Evolutionary conservation across 2,888 invertebrate species (phyloP), one percentile per base, ranked within the genome.

Genomic region (Zygaena filipendulae): DNA sequence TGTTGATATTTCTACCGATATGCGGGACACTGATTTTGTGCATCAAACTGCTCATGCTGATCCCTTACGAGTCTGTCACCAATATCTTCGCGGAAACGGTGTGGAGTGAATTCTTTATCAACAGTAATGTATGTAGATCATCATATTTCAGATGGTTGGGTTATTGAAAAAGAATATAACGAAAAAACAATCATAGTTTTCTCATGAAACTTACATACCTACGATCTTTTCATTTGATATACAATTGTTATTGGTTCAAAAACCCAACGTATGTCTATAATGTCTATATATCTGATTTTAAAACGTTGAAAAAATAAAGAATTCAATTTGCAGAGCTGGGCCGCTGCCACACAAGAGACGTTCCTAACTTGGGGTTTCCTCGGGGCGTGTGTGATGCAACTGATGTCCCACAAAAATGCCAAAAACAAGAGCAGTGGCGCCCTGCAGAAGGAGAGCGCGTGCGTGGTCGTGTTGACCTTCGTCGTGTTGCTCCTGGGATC

Each of bases 311-410:
- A n/a, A n/a, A n/a, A n/a, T n/a, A n/a, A n/a, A n/a, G n/a, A 16
- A 16, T 16, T 30, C 21, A 19, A n/a, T 33, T 30, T 39, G 2
- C 69, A 91, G 87, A 88, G 92, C 42, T 95, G 95, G 95, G 82
- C 90, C 13, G 91, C 94, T 1, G 95, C 95, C 0, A 89, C 91
- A 10, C 89, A 93, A 55, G 95, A 95, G 66, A 87, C 88, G 0
- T 95, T 95, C 57, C 81, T 94, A 27, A 92, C 92, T 0, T 93
- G 95, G 95, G 92, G 92, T 2, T 63, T 94, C 5, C 74, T 94
- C 12, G 91, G 91, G 6, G 88, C 90, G 0, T 87, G 90, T 32
- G 81, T 89, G 30, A 91, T 91, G 87, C 91, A 92, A 62, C 82
- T 90, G 34, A 86, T 88, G 9, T 88, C 90, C 33, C 90, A 90